phyloP scores from a whole-genome alignment of 2,888 invertebrate genomes.

The Portevinia maculata region DNA sequence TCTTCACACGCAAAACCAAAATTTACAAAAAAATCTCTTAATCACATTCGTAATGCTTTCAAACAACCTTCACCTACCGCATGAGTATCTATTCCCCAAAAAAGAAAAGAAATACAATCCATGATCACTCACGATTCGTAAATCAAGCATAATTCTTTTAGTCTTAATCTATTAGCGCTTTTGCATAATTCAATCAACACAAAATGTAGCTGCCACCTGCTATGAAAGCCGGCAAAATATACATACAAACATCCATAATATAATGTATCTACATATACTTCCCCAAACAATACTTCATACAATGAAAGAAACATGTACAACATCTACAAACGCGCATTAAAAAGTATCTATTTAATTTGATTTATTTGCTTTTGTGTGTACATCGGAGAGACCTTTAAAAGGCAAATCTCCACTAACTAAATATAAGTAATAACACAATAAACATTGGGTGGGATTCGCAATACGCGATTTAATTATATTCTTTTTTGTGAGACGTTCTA shows the following conservation, averaged over 20 bases:
- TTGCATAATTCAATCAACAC: conserved; percentile 66
- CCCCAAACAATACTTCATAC: too few relatives aligned
- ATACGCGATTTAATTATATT: conserved; percentile 43
- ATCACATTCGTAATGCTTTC: conserved; percentile 53
- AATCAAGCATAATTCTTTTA: conserved; percentile 58
- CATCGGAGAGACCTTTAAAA: conserved; percentile 21
- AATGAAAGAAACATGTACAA: neutral
- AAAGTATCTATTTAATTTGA: conserved; percentile 41
- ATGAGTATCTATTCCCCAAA: conserved; percentile 35
- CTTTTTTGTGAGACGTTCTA: conserved; percentile 7
- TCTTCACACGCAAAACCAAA: neutral
- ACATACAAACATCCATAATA: neutral
- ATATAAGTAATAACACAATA: conserved; percentile 57
- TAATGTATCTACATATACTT: neutral
- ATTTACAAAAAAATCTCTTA: conserved; percentile 25
- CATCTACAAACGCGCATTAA: neutral
- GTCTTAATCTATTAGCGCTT: conserved; percentile 45
- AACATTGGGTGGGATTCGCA: conserved; percentile 13
- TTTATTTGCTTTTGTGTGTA: conserved; percentile 25
- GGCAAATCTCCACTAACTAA: conserved; percentile 35
- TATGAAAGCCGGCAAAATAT: neutral
- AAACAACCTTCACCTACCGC: conserved; percentile 59
- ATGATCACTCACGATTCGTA: conserved; percentile 53
- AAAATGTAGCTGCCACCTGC: conserved; percentile 40
- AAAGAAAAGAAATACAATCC: conserved; percentile 18